phyloP scores from a whole-genome alignment of 1,140 invertebrate genomes.

The Achroia grisella region DNA sequence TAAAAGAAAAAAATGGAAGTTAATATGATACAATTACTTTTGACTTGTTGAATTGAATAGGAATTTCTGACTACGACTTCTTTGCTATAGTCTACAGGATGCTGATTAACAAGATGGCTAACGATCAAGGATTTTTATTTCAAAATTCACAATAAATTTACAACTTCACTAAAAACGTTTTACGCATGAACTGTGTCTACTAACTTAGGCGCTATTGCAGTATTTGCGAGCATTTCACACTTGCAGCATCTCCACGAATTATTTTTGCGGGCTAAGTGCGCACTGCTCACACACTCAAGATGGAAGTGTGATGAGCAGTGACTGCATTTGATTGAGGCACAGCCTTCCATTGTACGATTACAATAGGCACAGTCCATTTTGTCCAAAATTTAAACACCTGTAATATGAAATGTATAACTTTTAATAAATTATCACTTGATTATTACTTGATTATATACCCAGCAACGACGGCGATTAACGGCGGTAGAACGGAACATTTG shows the following conservation, averaged over 20 bases:
- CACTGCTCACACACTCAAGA: constrained; percentile 45
- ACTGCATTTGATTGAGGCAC: constrained; percentile 49
- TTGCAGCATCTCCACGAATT: constrained; percentile 44
- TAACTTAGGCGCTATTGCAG: constrained; percentile 9
- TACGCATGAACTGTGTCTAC: constrained; percentile 18
- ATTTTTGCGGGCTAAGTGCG: constrained; percentile 29
- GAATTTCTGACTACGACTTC: no score
- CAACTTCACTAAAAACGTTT: constrained; percentile 1
- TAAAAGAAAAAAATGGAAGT: no score
- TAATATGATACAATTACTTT: no score
- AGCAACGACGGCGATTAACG: no score
- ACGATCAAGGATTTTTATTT: constrained; percentile 2
- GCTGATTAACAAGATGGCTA: no score
- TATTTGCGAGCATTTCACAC: constrained; percentile 16
- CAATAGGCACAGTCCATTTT: constrained; percentile 45
- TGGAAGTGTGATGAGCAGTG: constrained; percentile 42
- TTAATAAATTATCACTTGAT: no score
- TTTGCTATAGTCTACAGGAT: no score
- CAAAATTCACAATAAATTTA: constrained; percentile 1
- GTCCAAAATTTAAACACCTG: not conserved
- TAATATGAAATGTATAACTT: not conserved
- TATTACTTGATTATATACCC: no score
- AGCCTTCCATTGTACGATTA: constrained; percentile 41
- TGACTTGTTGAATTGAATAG: no score
- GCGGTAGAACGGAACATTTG: no score